Evolutionary conservation across 2,888 invertebrate species (phyloP).

Genomic region (Macroteleia sp.): DNA sequence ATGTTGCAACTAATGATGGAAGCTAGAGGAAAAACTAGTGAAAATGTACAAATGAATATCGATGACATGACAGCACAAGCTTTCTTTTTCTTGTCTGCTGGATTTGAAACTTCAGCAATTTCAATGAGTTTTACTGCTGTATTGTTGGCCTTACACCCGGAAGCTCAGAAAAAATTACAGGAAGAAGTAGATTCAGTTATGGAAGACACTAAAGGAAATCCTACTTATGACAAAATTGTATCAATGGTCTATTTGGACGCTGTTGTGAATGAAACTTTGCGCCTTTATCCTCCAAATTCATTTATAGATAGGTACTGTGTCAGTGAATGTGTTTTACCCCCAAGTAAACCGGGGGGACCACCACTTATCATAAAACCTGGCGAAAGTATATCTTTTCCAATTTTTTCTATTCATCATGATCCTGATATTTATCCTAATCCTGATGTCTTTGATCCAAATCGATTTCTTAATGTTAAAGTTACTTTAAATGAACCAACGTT

Average conservation of each 20-base stretch:
- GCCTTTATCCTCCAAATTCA: conserved; percentile 80
- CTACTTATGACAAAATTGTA: conserved; percentile 72
- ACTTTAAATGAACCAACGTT: conserved; percentile 71
- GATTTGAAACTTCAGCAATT: conserved; percentile 74
- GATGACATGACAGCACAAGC: conserved; percentile 85
- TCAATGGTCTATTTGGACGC: conserved; percentile 76
- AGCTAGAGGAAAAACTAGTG: no score
- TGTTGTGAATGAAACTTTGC: conserved; percentile 73
- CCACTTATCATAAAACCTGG: conserved; percentile 74
- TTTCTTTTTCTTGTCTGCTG: conserved; percentile 77
- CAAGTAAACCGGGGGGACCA: conserved; percentile 69
- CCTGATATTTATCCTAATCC: conserved; percentile 83
- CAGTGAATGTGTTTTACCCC: conserved; percentile 84
- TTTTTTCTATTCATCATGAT: conserved; percentile 83
- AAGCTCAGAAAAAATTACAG: conserved; percentile 72
- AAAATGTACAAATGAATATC: no score
- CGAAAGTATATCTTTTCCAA: conserved; percentile 77
- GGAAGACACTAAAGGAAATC: conserved; percentile 50
- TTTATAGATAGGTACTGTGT: conserved; percentile 85
- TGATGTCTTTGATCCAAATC: conserved; percentile 84
- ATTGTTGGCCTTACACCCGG: conserved; percentile 70
- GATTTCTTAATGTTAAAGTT: conserved; percentile 80
- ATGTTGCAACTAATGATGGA: conserved; percentile 77
- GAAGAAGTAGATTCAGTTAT: conserved; percentile 74
- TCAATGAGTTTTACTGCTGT: conserved; percentile 71